Conservation (phyloP, 2,113 vertebrate species). For the Hyla sarda region DNA sequence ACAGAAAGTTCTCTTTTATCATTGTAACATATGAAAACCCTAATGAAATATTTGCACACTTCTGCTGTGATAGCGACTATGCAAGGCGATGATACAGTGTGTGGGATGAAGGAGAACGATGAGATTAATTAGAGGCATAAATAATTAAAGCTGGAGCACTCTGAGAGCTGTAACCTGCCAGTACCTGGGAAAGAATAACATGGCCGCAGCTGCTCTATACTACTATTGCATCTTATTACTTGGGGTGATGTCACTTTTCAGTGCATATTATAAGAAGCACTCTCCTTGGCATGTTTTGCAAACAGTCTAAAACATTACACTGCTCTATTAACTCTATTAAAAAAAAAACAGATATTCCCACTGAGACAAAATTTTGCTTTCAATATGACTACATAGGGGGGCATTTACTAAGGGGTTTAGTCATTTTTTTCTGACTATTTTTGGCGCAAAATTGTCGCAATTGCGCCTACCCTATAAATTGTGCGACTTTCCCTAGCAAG, state of each 20-base stretch:
- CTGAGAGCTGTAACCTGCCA: neutral
- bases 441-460: no score
- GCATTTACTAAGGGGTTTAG: no score
- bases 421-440: no score
- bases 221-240: neutral
- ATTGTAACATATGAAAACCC: neutral
- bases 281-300: constrained; percentile 7
- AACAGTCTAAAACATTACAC: constrained; percentile 23
- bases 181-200: neutral
- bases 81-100: neutral
- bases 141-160: no score
- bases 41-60: neutral
- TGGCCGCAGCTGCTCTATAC: neutral
- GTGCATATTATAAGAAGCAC: neutral
- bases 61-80: neutral
- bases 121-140: no score
- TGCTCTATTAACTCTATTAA: constrained; percentile 22
- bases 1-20: neutral
- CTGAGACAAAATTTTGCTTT: constrained; percentile 13
- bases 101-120: no score
- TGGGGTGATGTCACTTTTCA: neutral
- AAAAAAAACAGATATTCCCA: constrained; percentile 12
- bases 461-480: no score
- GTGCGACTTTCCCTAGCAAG: no score
- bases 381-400: constrained; percentile 34